Base-by-base conservation (phyloP, 2,113 vertebrate genomes). In the Bos javanicus region DNA sequence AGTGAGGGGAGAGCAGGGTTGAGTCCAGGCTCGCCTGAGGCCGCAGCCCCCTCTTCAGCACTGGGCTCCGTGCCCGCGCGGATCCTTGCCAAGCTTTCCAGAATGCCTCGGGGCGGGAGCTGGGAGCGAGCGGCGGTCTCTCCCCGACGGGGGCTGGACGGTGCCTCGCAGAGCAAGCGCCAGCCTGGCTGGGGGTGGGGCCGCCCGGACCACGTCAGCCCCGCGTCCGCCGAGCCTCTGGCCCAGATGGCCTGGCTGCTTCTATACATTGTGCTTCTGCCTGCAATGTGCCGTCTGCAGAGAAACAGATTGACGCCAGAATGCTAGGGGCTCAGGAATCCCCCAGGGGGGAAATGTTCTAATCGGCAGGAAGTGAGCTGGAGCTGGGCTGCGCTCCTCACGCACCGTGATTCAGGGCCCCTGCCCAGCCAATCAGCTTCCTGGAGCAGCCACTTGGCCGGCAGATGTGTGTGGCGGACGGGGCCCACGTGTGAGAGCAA, bases 301-400 rank as follows among this genome's bases (percentile, higher is more conserved):
- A 80, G 81, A 80, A 64, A 11, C 59, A 43, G 90, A 64, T 67
- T 64, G 39, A 25, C 4, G 2, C 33, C 21, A 12, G 86, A 33
- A 67, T 0, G 15, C 36, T 14, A 56, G 59, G 74, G 64, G 94
- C 50, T 56, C 92, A 13, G 56, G 74, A 74, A 39, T 26, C 62
- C 82, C 60, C 33, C 33, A 0, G 9, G 64, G 91, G 86, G 67
- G 30, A 17, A 25, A 48, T 97, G 94, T 88, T 89, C 59, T 54
- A 13, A 30, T 15, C 43, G 93, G 74, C 95, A 96, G 94, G 96
- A 95, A 85, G 89, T 28, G 43, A 84, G 91, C 28, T 28, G 85
- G 74, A 60, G 91, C 82, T 9, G 78, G 76, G 87, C 74, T 25
- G 11, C 0, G 28, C 33, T n/a, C 43, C 78, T 64, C 54, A 96